Conservation (phyloP, 2,888 invertebrate species). For the Epirrhoe alternata region DNA sequence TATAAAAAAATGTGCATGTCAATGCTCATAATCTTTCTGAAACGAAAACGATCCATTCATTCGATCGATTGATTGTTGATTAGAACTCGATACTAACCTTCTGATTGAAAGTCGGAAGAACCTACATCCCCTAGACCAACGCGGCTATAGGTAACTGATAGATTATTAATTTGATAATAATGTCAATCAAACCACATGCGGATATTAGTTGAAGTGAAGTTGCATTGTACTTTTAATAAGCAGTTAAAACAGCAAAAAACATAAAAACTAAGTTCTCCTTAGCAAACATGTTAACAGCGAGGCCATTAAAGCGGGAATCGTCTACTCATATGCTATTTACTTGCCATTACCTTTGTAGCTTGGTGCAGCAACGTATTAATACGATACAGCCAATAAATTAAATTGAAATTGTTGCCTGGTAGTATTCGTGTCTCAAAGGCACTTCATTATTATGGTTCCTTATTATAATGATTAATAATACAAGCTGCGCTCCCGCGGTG, state of each 20-base stretch:
- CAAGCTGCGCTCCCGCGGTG: too few relatives aligned
- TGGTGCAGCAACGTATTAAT: constrained; percentile 32
- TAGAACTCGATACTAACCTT: too few relatives aligned
- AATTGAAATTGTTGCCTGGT: constrained; percentile 29
- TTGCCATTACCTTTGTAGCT: constrained; percentile 38
- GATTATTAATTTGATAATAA: too few relatives aligned
- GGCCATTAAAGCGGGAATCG: constrained; percentile 38
- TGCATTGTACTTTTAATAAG: constrained; percentile 4
- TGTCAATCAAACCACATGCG: too few relatives aligned
- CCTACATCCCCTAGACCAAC: too few relatives aligned
- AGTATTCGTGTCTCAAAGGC: constrained; percentile 34
- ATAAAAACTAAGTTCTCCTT: constrained; percentile 26
- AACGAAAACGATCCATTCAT: too few relatives aligned
- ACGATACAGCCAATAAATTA: constrained; percentile 34
- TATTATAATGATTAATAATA: constrained; percentile 36
- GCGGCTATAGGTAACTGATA: too few relatives aligned
- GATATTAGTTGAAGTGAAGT: not conserved
- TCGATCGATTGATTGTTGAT: too few relatives aligned
- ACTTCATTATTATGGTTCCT: constrained; percentile 41
- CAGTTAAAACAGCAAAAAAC: constrained; percentile 25
- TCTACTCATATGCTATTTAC: constrained; percentile 40
- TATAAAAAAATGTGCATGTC: too few relatives aligned
- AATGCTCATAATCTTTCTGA: too few relatives aligned
- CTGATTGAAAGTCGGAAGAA: too few relatives aligned
- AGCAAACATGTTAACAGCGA: constrained; percentile 33